Conservation (phyloP, 2,888 invertebrate genomes). For the Phortica magna region DNA sequence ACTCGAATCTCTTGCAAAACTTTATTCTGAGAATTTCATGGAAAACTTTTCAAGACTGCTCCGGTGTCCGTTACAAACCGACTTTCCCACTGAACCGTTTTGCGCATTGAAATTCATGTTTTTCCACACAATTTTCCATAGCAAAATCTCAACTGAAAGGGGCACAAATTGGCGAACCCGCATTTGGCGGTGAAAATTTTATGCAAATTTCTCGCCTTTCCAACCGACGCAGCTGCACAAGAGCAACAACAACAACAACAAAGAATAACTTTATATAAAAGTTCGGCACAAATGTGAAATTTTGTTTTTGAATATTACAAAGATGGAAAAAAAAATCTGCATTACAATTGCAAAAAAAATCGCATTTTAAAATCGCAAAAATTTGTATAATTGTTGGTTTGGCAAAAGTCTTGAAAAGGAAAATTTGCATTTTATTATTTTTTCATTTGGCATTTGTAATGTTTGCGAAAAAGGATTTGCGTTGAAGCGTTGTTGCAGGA, state of each 20-base stretch:
- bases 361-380: slow-evolving; percentile 63
- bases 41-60: not conserved
- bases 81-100: not conserved
- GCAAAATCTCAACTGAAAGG: slow-evolving; percentile 30
- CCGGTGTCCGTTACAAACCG: not conserved
- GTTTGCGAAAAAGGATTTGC: slow-evolving; percentile 29
- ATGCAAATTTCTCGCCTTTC: slow-evolving; percentile 49
- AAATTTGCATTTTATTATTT: slow-evolving; percentile 59
- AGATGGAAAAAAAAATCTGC: slow-evolving; percentile 71
- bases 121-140: slow-evolving; percentile 13
- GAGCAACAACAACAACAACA: slow-evolving; percentile 54
- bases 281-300: slow-evolving; percentile 53
- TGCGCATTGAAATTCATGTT: not conserved
- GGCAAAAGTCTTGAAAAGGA: not conserved
- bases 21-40: not conserved
- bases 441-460: slow-evolving; percentile 27
- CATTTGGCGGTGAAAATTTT: slow-evolving; percentile 35
- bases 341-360: slow-evolving; percentile 70
- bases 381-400: slow-evolving; percentile 35
- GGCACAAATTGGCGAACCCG: slow-evolving; percentile 46
- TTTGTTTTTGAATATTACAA: slow-evolving; percentile 49
- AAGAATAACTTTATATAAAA: slow-evolving; percentile 17
- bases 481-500: slow-evolving; percentile 41
- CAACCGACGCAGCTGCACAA: slow-evolving; percentile 59
- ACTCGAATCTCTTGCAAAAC: not conserved